Evolutionary conservation across 37 sponge, comb jelly and placozoan species (phyloP), one percentile per base, ranked within the genome.

Genomic region (Chondrilla cf. caribensis): DNA sequence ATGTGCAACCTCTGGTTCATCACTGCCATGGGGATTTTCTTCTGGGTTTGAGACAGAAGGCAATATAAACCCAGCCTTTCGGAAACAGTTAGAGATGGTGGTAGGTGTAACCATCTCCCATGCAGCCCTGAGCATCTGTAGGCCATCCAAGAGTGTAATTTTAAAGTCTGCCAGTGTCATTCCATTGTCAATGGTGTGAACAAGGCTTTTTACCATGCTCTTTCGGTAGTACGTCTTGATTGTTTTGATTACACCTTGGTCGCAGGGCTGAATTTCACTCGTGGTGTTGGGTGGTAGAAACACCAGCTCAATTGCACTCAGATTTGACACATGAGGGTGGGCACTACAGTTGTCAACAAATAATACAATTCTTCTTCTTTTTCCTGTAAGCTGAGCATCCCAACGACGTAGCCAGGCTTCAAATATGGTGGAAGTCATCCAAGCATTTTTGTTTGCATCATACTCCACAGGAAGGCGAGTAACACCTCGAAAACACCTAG

Each of bases 241-340:
- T 40, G 44, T 38, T 21, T 65, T 41, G 51, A 81, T 81, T 22
- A 81, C 64, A 21, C 82, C 82, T 42, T 66, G 67, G 35, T 81
- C 82, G 64, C 82, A 81, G 14, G 82, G 82, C 51, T 81, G 82
- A 19, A 81, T 81, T 11, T 66, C 26, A 66, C 68, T 66, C 14
- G 84, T 83, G 44, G 60, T 58, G 37, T 83, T 83, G 11, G 84
- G 84, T 36, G 84, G 84, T 2, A 83, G 76, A 14, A 82, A 82
- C 2, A 29, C 42, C 3, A 83, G 38, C 18, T 71, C 59, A 36
- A 42, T 42, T 3, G 68, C n/a, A 54, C 39, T 3, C n/a, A 39
- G 38, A 65, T 15, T 39, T 62, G 3, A 17, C 6, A 67, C 54
- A 19, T 82, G 58, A 18, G 60, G 75, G 54, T 83, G 84, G n/a